These are phyloP conservation scores for Nematopogon swammerdamellus DNA, from an alignment of 2,888 invertebrate species.

Conservation along the genomic window DNA sequence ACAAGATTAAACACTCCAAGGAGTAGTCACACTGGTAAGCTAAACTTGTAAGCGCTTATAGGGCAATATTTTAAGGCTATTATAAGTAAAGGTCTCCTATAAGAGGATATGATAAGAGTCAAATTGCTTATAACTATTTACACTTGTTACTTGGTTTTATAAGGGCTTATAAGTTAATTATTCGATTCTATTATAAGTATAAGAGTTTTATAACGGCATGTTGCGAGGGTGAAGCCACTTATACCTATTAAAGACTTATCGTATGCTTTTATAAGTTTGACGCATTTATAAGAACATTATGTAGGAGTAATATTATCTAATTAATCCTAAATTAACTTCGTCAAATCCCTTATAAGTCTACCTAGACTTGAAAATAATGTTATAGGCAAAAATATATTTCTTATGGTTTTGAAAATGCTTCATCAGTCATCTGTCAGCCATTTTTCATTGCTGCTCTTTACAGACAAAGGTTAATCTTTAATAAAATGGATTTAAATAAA, in stretches of 20 bases:
- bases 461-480: neutral
- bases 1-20: conserved; percentile 1
- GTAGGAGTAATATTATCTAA: neutral
- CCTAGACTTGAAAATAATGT: neutral
- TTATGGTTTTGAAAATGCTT: conserved; percentile 2
- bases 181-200: too few relatives aligned
- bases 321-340: conserved; percentile 2
- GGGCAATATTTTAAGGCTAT: too few relatives aligned
- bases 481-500: neutral
- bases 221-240: too few relatives aligned
- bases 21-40: too few relatives aligned
- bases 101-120: neutral
- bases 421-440: neutral
- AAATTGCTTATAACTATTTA: too few relatives aligned
- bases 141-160: neutral
- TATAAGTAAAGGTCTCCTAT: too few relatives aligned
- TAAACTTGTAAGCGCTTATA: too few relatives aligned
- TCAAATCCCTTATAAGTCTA: conserved; percentile 2
- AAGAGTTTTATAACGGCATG: too few relatives aligned
- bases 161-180: neutral
- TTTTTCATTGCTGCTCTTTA: conserved; percentile 1
- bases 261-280: too few relatives aligned
- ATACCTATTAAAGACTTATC: too few relatives aligned
- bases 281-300: conserved; percentile 1
- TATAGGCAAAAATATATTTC: neutral